Base-by-base conservation (phyloP, 92 coral and sea anemone genomes). In the Zoanthus solanderi region DNA sequence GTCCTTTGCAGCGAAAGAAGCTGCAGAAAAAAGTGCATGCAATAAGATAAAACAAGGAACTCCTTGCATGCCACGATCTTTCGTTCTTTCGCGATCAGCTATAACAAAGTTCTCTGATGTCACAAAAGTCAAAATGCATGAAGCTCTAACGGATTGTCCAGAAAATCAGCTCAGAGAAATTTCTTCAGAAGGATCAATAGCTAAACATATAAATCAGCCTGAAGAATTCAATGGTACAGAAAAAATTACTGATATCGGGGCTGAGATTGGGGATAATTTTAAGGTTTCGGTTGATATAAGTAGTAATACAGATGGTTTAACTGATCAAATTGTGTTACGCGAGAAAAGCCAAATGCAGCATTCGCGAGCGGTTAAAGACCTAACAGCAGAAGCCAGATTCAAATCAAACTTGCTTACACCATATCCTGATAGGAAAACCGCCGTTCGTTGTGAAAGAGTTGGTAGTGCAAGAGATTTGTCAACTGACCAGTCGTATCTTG, bases 1-100 rank as follows among this genome's bases (percentile, higher is more conserved):
- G 45, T 81, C 85, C 44, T 81, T 81, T 47, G 85, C 85, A 65
- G 85, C 85, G 9, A 81, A 81, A 53, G 85, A 50, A 81, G 76
- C 60, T 16, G 45, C 85, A 12, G 28, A 18, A 18, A 53, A 32
- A 81, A 28, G 7, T 14, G 6, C 47, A 1, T 10, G 61, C 2
- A 44, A 28, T 44, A 81, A 61, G 71, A 13, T 44, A 46, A 81
- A 48, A 6, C 85, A 47, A 6, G 85, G 75, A 15, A 81, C 75
- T 12, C 75, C 85, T 2, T 47, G 46, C 61, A 81, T 81, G 52
- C 85, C 85, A 10, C 85, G 60, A 4, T 13, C 85, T 66, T 45
- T 61, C 44, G 28, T 46, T 47, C 75, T 81, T 45, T 53, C 67
- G 17, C 30, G 54, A 28, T 71, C 85, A 47, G 63, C 48, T 30